Conservation (phyloP, 1,140 invertebrate species). For the Apolygus lucorum region DNA sequence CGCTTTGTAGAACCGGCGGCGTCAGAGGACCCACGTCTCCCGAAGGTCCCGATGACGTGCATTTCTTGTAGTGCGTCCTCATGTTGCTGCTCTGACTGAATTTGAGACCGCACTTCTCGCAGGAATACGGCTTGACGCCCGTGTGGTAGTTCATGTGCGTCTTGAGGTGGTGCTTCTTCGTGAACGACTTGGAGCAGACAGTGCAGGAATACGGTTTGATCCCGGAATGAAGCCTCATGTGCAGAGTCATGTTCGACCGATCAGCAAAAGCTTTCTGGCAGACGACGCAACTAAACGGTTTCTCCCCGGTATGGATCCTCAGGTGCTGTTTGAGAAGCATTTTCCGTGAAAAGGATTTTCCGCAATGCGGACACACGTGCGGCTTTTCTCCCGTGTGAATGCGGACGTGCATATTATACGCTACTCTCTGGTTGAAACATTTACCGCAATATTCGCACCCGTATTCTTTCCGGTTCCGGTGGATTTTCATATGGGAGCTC, state of each 20-base stretch:
- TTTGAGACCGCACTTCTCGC: constrained; percentile 44
- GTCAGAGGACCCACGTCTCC: neutral
- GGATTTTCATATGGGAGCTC: constrained; percentile 38
- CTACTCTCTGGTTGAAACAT: constrained; percentile 65
- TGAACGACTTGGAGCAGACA: constrained; percentile 76
- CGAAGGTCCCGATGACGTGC: constrained; percentile 17
- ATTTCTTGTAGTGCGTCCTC: constrained; percentile 35
- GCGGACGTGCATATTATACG: constrained; percentile 65
- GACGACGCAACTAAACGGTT: constrained; percentile 59
- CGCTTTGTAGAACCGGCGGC: neutral
- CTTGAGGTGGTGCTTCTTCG: constrained; percentile 70
- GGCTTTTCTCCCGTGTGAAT: constrained; percentile 76
- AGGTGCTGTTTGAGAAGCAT: constrained; percentile 71
- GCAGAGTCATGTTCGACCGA: constrained; percentile 70
- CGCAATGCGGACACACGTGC: constrained; percentile 73
- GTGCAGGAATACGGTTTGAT: constrained; percentile 80
- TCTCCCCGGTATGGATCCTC: constrained; percentile 66
- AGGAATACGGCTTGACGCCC: constrained; percentile 44
- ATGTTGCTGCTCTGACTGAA: constrained; percentile 42
- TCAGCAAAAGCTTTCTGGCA: constrained; percentile 69
- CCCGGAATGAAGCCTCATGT: constrained; percentile 65
- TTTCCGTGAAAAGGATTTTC: constrained; percentile 76
- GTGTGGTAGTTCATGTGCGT: constrained; percentile 56
- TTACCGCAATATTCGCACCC: constrained; percentile 49
- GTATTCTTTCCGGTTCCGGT: constrained; percentile 40